Conservation (phyloP, 2,113 vertebrate species). For the Leptocoma aspasia region DNA sequence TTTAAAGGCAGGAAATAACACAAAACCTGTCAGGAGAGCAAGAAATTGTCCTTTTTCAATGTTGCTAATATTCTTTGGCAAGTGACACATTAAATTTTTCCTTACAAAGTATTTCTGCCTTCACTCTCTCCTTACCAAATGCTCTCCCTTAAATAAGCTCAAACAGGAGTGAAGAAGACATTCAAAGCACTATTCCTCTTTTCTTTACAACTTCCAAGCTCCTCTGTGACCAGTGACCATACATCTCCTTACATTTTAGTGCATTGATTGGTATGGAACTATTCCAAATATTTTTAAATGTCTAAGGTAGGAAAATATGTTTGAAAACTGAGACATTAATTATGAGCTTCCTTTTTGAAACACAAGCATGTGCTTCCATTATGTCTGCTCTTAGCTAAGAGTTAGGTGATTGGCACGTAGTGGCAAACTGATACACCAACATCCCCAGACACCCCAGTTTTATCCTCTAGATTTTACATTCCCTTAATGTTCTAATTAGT, state of each 20-base stretch:
- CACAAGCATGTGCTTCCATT: not conserved
- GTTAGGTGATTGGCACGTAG: not conserved
- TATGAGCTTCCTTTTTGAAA: not conserved
- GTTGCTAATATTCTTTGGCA: not conserved
- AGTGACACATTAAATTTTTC: not conserved
- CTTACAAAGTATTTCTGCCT: not conserved
- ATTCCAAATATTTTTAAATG: not conserved
- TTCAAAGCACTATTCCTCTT: not conserved
- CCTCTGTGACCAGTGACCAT: not conserved
- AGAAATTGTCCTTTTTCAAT: not conserved
- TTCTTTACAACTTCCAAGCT: not conserved
- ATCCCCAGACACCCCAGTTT: not conserved
- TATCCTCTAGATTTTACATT: not conserved
- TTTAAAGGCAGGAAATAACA: conserved; percentile 18
- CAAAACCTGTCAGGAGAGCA: not conserved
- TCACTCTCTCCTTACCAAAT: not conserved
- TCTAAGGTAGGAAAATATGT: not conserved
- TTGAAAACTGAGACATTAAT: not conserved
- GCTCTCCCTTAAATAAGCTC: not conserved
- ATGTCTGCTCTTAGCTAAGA: not conserved
- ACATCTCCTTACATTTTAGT: not conserved
- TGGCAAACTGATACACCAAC: not conserved
- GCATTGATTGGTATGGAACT: not conserved
- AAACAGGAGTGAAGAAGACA: not conserved
- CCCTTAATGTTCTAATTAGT: not conserved